Conservation (phyloP, 2,797 vertebrate genomes). For the Arrhamphus sclerolepis region DNA sequence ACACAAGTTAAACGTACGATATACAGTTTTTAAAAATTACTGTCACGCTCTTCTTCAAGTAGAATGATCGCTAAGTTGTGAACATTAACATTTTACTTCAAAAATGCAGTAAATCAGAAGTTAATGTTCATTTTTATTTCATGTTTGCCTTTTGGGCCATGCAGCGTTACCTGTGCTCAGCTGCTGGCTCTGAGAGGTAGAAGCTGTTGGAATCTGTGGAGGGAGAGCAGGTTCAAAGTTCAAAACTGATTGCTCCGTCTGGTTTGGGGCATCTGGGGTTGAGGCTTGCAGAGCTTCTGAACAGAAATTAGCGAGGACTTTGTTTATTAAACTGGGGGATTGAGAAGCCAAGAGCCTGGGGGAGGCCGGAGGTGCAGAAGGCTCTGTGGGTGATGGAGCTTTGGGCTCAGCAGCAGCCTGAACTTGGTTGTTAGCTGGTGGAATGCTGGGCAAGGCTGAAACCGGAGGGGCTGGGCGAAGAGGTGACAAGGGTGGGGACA, state of each 20-base stretch:
- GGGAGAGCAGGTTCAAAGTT: conserved; percentile 44
- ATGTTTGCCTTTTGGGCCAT: too few species aligned
- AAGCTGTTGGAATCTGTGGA: conserved; percentile 44
- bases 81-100: not conserved
- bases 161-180: conserved; percentile 66
- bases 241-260: conserved; percentile 39
- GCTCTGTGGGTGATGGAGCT: conserved; percentile 47
- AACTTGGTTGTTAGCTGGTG: conserved; percentile 31
- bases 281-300: conserved; percentile 31
- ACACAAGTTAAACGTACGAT: too few species aligned
- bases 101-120: not conserved
- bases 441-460: conserved; percentile 41
- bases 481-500: conserved; percentile 65
- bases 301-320: conserved; percentile 20
- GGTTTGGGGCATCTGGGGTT: conserved; percentile 33
- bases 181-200: conserved; percentile 58
- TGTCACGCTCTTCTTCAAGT: too few species aligned
- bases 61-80: too few species aligned
- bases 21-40: too few species aligned
- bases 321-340: conserved; percentile 24
- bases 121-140: not conserved
- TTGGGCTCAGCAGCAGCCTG: conserved; percentile 40
- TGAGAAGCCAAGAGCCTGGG: conserved; percentile 59
- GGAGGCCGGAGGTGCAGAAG: conserved; percentile 64
- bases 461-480: conserved; percentile 42